phyloP scores from a whole-genome alignment of 1,140 invertebrate genomes.

The Panagrolaimus sp. region DNA sequence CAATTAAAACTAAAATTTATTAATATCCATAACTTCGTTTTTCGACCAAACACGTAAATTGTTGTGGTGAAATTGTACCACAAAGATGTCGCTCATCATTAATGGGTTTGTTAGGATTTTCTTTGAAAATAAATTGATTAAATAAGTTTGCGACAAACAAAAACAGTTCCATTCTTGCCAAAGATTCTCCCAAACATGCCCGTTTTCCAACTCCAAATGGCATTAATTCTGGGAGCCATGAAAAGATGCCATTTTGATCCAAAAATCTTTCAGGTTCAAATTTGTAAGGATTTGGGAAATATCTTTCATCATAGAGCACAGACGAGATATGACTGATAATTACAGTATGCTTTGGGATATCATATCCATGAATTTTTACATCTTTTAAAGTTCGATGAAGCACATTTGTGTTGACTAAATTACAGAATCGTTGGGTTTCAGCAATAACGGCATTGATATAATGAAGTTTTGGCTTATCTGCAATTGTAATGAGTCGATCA shows the following conservation, averaged over 20 bases:
- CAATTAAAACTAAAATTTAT: not conserved
- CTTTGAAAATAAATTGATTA: conserved; percentile 16
- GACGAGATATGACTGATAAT: conserved; percentile 16
- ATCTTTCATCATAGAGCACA: conserved; percentile 21
- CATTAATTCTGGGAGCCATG: conserved; percentile 10
- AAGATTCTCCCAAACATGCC: conserved; percentile 19
- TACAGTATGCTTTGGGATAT: conserved; percentile 8
- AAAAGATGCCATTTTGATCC: conserved; percentile 18
- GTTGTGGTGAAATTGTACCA: not conserved
- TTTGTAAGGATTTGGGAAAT: conserved; percentile 12
- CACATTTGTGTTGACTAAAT: conserved; percentile 23
- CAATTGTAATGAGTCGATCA: conserved; percentile 24
- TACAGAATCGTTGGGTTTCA: conserved; percentile 21
- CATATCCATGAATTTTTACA: conserved; percentile 10
- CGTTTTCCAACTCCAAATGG: conserved; percentile 25
- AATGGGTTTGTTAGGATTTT: not conserved
- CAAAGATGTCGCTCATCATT: not conserved
- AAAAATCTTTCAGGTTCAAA: conserved; percentile 27
- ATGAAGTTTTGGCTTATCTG: conserved; percentile 10
- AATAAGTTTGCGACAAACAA: conserved; percentile 19
- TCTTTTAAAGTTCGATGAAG: conserved; percentile 13
- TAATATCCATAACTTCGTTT: not conserved
- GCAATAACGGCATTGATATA: conserved; percentile 23
- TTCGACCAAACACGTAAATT: not conserved
- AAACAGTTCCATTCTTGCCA: conserved; percentile 25